These are phyloP conservation scores for Psittacula cyanocephala DNA, from an alignment of 2,113 vertebrate species.

Conservation along the genomic window DNA sequence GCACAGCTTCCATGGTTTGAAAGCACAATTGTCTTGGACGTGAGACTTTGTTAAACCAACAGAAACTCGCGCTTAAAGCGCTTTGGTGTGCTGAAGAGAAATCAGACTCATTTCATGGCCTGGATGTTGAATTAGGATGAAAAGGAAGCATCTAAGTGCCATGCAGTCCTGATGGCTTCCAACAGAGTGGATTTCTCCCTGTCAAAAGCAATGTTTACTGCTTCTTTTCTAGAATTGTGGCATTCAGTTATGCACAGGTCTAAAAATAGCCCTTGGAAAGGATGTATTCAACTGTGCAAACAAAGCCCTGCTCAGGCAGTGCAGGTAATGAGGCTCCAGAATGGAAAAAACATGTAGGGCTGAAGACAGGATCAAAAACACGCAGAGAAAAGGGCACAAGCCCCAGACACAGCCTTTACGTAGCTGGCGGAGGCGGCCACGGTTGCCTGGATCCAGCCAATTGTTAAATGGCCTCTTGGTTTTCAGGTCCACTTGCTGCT, in stretches of 20 bases:
- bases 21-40: constrained; percentile 1
- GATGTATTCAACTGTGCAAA: constrained; percentile 70
- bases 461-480: background rate
- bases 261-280: constrained; percentile 66
- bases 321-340: constrained; percentile 55
- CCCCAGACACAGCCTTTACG: background rate
- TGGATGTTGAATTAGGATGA: background rate
- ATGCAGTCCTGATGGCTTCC: background rate
- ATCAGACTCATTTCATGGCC: background rate
- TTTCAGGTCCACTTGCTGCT: background rate
- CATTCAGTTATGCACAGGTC: constrained; percentile 19
- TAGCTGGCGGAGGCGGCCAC: background rate
- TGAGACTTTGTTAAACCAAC: constrained; percentile 11
- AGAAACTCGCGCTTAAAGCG: background rate
- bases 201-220: constrained; percentile 10
- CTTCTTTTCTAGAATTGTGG: constrained; percentile 54
- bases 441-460: background rate
- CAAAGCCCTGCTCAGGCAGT: constrained; percentile 33
- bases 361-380: constrained; percentile 1
- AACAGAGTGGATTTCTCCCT: background rate
- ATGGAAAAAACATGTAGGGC: constrained; percentile 32
- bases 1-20: constrained; percentile 13
- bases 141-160: background rate
- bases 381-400: background rate
- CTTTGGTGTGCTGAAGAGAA: background rate